Evolutionary conservation across 2,888 invertebrate species (phyloP).

Genomic region (Drosophila dives): DNA sequence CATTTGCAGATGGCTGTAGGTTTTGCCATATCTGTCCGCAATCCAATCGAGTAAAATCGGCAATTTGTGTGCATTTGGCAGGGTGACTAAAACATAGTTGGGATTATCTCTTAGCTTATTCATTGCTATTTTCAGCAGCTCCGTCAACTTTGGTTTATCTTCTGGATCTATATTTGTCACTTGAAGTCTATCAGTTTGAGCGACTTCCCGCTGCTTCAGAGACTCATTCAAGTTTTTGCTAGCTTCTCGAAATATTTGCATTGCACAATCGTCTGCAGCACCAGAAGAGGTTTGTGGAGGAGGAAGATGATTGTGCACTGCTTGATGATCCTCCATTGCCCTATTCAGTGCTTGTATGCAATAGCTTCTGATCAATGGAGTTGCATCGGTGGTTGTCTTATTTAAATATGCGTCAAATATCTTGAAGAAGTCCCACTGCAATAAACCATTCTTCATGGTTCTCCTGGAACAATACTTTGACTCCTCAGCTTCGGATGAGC

Average conservation of each 20-base stretch:
- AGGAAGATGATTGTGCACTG: not conserved
- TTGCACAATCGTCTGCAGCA: slow-evolving; percentile 29
- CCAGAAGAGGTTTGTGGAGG: not conserved
- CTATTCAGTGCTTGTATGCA: slow-evolving; percentile 40
- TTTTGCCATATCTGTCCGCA: slow-evolving; percentile 64
- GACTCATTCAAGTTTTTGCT: not conserved
- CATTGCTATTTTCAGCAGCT: slow-evolving; percentile 57
- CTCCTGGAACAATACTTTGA: slow-evolving; percentile 11
- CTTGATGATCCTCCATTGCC: not conserved
- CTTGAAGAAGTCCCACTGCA: slow-evolving; percentile 47
- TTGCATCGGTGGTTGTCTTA: slow-evolving; percentile 14
- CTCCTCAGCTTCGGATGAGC: not conserved
- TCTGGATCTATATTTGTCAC: slow-evolving; percentile 61
- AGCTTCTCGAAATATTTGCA: not conserved
- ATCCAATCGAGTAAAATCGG: slow-evolving; percentile 72
- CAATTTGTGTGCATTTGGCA: slow-evolving; percentile 72
- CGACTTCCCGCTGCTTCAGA: not conserved
- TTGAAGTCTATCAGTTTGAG: not conserved
- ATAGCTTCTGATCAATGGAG: slow-evolving; percentile 30
- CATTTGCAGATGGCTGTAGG: slow-evolving; percentile 45
- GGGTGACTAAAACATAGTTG: slow-evolving; percentile 69
- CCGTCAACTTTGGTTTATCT: slow-evolving; percentile 40
- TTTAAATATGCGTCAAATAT: slow-evolving; percentile 26
- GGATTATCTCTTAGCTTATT: slow-evolving; percentile 57
- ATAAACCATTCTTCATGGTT: slow-evolving; percentile 11